Base-by-base conservation (phyloP, 2,113 vertebrate genomes). In the Hippocampus mohnikei region DNA sequence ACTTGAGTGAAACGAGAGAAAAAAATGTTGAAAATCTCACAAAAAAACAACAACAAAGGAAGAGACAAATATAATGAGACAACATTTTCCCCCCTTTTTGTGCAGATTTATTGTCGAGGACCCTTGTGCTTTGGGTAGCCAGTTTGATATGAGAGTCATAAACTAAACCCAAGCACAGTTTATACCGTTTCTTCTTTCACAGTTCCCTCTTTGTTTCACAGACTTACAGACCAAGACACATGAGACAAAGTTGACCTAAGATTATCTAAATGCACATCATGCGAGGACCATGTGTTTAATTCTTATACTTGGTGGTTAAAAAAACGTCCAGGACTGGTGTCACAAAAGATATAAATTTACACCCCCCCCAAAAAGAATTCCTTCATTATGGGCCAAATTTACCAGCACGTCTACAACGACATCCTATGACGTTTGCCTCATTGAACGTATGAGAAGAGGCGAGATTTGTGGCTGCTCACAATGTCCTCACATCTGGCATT, bases 171-270 rank as follows among this genome's bases (percentile, higher is more conserved):
- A 72, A 86, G 88, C 86, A 86, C 85, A 84, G 84, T 91, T 90
- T 90, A 88, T 87, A 83, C 65, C 65, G 70, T 88, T 89, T 71
- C 67, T 89, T 84, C 41, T 42, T 42, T 90, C 84, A 84, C 80
- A 84, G 74, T 88, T 90, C 92, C 91, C 86, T 92, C 89, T 87
- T 78, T 71, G 69, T 86, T 75, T 69, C 86, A 85, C 83, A 85
- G 88, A 75, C 80, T 86, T 78, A 83, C 78, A 76, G 78, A 85
- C 85, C 86, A 82, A 78, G 80, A 85, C 80, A 81, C 74, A 72
- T 21, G 5, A 33, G 58, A 60, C 58, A 29, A 33, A 76, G 69
- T 88, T 88, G 84, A 89, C 89, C 87, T 88, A 86, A 85, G 67
- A 84, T 82, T 89, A 81, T 74, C 85, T 87, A 85, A 72, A 86